Base-by-base conservation (phyloP, 1,140 invertebrate genomes). In the Scaptodrosophila lebanonensis region DNA sequence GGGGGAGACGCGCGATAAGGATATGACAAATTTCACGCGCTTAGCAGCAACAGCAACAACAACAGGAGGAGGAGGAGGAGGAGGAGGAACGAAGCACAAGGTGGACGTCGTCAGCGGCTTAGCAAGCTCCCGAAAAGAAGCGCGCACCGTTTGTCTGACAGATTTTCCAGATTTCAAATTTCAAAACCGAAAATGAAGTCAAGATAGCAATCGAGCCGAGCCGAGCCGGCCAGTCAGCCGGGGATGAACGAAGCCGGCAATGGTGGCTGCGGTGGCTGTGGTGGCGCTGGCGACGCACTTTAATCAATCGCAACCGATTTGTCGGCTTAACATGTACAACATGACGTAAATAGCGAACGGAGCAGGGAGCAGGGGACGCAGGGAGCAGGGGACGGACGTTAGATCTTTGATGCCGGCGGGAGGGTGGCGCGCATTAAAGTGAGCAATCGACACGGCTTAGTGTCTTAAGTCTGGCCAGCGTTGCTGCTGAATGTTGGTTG, bases 281-380 rank as follows among this genome's bases (percentile, higher is more conserved):
- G n/a, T 22, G 16, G 42, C 20, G 36, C 42, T n/a, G 42, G 16
- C 17, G 58, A 66, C 65, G 54, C 65, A 77, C 83, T 85, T 83
- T 85, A 85, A 85, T 85, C 83, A 85, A 85, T 85, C 83, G 83
- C 84, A 76, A 76, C 83, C 83, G 83, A 85, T 85, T 85, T 85
- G 83, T 85, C 83, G 83, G 83, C 83, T 85, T 85, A 85, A 73
- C 83, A 83, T 85, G 83, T 85, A 84, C 76, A 71, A 83, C 75
- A 84, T 79, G 73, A 79, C 73, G 69, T 82, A 79, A 79, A 79
- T 77, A 77, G 51, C 49, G 57, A 40, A 32, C 49, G 15, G 13
- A 12, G 17, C 8, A 11, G 3, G 15, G 15, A 62, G 33, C 16
- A 3, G 50, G 20, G 11, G 38, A 33, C 40, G 30, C 20, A 40